Percentiles rank a stretch among this genome's conserved stretches.
Evolutionary conservation across 2,113 vertebrate genomes (phyloP).

Genomic region (Epinephelus moara): DNA sequence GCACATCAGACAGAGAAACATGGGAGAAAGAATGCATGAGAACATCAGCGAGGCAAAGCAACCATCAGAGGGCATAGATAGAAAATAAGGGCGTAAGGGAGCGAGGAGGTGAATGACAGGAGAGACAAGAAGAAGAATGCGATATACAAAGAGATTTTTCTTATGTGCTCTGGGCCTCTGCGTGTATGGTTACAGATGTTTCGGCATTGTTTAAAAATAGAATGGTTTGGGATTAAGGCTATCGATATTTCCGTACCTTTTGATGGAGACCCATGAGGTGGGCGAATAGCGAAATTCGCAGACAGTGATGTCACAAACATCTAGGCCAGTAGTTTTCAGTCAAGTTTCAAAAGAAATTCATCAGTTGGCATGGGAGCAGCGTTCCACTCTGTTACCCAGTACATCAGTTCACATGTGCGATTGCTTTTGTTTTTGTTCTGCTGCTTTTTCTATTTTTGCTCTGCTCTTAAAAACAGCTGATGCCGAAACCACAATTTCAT

Average conservation of each 20-base stretch:
- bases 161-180: constrained; percentile 26
- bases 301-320: constrained; percentile 38
- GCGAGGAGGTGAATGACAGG: not conserved
- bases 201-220: constrained; percentile 36
- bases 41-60: constrained; percentile 11
- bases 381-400: not conserved
- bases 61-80: constrained; percentile 21
- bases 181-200: constrained; percentile 12
- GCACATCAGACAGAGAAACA: constrained; percentile 21
- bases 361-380: constrained; percentile 22
- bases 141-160: not conserved
- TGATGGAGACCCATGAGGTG: constrained; percentile 30
- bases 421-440: constrained; percentile 1
- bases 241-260: constrained; percentile 34
- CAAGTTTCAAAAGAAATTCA: constrained; percentile 29
- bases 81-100: constrained; percentile 10
- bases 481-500: constrained; percentile 10
- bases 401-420: constrained; percentile 1
- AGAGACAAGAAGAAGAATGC: constrained; percentile 5
- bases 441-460: not conserved
- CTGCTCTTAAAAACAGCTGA: constrained; percentile 12
- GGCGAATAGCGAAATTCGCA: constrained; percentile 17
- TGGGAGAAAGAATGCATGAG: not conserved
- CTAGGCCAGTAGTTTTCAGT: constrained; percentile 38
- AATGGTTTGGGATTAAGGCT: constrained; percentile 41